Evolutionary conservation across 2,888 invertebrate species (phyloP), one percentile per base, ranked within the genome.

Genomic region (Erpobdella octoculata): DNA sequence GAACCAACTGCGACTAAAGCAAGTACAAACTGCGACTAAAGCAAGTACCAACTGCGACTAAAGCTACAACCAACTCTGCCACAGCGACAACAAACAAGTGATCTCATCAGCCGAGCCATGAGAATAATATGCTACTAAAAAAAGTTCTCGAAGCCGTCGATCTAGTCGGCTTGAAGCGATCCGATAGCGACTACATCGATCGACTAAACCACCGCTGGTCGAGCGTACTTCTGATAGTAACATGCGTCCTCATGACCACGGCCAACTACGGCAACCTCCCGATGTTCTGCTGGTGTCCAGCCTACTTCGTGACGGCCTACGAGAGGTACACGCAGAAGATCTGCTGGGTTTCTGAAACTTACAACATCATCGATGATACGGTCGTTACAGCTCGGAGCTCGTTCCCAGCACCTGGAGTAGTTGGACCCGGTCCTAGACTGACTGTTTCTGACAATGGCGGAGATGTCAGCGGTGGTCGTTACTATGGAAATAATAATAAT

Each of bases 211-310:
- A 85, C 76, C 82, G 82, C 71, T 83, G 83, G 77, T 84, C 85
- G 18, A 83, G 84, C 70, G 81, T 89, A 67, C 89, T 94, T 79
- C 86, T 96, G 82, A 89, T 95, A 79, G 92, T 93, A 75, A 93
- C 93, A 84, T 93, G 93, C 75, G 86, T 95, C 79, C 86, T 95
- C 80, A 93, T 96, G 75, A 93, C 93, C 67, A 92, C 93, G 76
- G 87, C 93, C 73, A 94, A 95, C 82, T 95, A 95, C 85, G 94
- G 96, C 81, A 95, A 95, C 12, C 94, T 95, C 83, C 95, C 95
- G 31, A 96, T 96, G 81, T 93, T 93, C 85, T 96, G 95, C 84
- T 85, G 85, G 82, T 84, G 84, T 72, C 85, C 85, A 25, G 85
- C 85, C 2, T 84, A 85, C 77, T 85, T 85, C 78, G 83, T 84